Evolutionary conservation across 2,113 vertebrate species (phyloP), one percentile per base, ranked within the genome.

Genomic region (Peromyscus maniculatus): DNA sequence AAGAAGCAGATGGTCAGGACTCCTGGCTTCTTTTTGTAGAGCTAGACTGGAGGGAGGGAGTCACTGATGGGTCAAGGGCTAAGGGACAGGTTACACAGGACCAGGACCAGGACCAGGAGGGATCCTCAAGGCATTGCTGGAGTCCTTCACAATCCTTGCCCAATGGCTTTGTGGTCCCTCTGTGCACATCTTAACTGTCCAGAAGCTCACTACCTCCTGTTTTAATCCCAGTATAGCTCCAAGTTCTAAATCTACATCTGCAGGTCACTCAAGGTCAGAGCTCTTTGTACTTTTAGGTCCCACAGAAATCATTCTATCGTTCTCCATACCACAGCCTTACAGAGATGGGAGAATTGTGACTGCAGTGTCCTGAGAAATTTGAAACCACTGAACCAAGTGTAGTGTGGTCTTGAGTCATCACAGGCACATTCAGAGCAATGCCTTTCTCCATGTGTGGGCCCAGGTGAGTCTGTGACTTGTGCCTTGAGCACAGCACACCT

Each of bases 361-460:
- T 26, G 39, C 52, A 64, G 8, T 22, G 10, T 3, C 49, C 71
- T n/a, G 19, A 79, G 31, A 59, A 55, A 75, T 91, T 57, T 9
- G 6, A 97, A 67, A 39, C 49, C 15, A 1, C 17, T 31, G 26
- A 91, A 57, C 55, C 19, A 46, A 4, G 74, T 55, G 22, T 12
- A 31, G 46, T 69, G 21, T 49, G 69, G 52, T 55, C 67, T 74
- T 55, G 26, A n/a, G n/a, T 52, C 64, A 24, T 7, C 26, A 43
- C 21, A 17, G 2, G 13, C n/a, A 2, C 3, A 0, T 16, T 2
- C 16, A 36, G 77, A 80, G 28, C 21, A 7, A 43, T 1, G 1
- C 62, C 74, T 55, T 12, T 17, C 36, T 55, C 46, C 77, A 8
- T 33, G 17, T n/a, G 17, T 72, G 55, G 79, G 15, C 24, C 5